Conservation (phyloP, 2,113 vertebrate species). For the Limnothrissa miodon region DNA sequence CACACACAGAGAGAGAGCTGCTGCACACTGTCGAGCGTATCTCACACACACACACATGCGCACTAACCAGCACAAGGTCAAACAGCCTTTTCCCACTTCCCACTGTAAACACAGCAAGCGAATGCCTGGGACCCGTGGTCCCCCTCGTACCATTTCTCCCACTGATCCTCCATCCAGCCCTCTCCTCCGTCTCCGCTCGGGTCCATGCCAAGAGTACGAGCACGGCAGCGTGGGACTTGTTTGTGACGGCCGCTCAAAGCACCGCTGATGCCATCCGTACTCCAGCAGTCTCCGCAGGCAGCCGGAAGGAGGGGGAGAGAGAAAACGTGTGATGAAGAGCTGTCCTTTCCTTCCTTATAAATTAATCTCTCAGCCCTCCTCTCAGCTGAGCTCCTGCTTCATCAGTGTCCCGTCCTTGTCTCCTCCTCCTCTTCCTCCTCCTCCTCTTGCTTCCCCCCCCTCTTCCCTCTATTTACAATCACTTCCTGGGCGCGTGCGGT, state of each 20-base stretch:
- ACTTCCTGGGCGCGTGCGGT: conserved; percentile 49
- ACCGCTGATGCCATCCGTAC: conserved; percentile 24
- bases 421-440: conserved; percentile 16
- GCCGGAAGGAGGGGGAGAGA: neutral
- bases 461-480: conserved; percentile 40
- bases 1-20: neutral
- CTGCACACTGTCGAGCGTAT: neutral
- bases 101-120: conserved; percentile 26
- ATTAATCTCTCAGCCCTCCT: conserved; percentile 39
- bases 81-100: neutral
- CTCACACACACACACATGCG: conserved; percentile 12
- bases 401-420: conserved; percentile 40
- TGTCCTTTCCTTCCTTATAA: conserved; percentile 1
- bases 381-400: conserved; percentile 20
- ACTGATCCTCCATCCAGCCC: conserved; percentile 97
- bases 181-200: conserved; percentile 86
- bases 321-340: neutral
- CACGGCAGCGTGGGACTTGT: conserved; percentile 66
- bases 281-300: neutral
- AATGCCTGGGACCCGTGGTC: neutral
- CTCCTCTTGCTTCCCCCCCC: neutral
- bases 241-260: conserved; percentile 46
- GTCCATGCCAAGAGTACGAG: conserved; percentile 85
- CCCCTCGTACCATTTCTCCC: conserved; percentile 93
- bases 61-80: conserved; percentile 37